Evolutionary conservation across 1,140 invertebrate genomes (phyloP), one percentile per base, ranked within the genome.

Genomic region (Uloborus diversus): DNA sequence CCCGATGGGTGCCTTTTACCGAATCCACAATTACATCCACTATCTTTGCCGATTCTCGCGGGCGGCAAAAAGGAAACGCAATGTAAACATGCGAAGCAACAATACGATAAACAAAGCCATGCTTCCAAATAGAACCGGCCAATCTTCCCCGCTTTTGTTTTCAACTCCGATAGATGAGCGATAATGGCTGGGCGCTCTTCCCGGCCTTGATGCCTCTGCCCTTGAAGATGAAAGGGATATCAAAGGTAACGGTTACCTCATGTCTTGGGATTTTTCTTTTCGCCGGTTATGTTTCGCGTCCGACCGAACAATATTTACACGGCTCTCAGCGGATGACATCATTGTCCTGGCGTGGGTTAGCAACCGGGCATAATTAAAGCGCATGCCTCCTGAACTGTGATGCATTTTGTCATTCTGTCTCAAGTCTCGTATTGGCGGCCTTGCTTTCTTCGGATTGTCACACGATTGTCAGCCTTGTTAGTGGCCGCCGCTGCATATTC

Each of bases 221-320:
- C 61, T 64, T 64, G 61, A 64, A 64, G 37, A 42, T 42, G 37
- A 42, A 64, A 61, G 33, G 13, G 20, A 23, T 25, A 17, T 37
- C 7, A 27, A 35, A 64, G 61, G 33, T 64, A 64, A 64, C 61
- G 27, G 61, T 64, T 64, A 64, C 42, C 61, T 64, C 61, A 64
- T 64, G 61, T 64, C 33, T 37, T 23, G 23, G 20, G 13, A 42
- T 42, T 42, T 42, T 9, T 2, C 17, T 42, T 42, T 42, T 42
- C 17, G 1, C 37, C 2, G 9, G 1, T 2, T 0, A 13, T 13
- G 9, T 1, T 42, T 42, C 17, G 9, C 17, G 9, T 42, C 37
- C 17, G 37, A 17, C 17, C 17, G 1, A 13, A 42, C 17, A 42
- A 13, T 42, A 17, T 42, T 42, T 42, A 42, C 17, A 42, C 17